Evolutionary conservation across 2,797 vertebrate species (phyloP).

Genomic region (Anabacerthia variegaticeps): DNA sequence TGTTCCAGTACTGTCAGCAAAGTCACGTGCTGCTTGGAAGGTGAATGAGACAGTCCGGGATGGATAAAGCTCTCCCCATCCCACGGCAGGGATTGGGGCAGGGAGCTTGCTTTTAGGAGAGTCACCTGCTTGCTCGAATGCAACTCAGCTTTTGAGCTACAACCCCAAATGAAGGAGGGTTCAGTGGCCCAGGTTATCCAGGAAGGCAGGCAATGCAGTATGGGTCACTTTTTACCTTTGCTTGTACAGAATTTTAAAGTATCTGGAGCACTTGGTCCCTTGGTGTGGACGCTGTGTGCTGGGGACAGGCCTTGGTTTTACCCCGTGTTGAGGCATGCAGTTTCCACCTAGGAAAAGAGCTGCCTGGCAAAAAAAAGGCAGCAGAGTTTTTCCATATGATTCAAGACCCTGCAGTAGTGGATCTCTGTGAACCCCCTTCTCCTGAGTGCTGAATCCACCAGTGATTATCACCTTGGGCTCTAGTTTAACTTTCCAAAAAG

Average conservation of each 20-base stretch:
- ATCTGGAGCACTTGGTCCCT: background rate
- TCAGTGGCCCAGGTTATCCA: background rate
- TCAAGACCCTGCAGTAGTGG: background rate
- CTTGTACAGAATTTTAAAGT: background rate
- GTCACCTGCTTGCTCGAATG: background rate
- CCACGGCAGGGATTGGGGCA: background rate
- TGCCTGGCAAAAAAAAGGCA: background rate
- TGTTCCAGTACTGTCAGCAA: background rate
- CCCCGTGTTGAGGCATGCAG: background rate
- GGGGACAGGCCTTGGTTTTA: background rate
- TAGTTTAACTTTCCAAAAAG: background rate
- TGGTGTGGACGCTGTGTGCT: background rate
- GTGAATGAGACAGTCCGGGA: background rate
- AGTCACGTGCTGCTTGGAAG: background rate
- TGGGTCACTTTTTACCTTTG: background rate
- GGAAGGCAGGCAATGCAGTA: rapidly evolving
- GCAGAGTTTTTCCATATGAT: background rate
- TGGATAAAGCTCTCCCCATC: background rate
- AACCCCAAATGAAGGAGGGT: background rate
- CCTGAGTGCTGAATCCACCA: background rate
- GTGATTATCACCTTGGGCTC: background rate
- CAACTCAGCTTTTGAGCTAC: background rate
- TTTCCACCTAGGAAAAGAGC: background rate
- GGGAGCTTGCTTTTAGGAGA: background rate
- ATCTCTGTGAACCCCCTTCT: background rate